These are phyloP conservation scores for Teleogryllus oceanicus DNA, from an alignment of 2,888 invertebrate species.

Conservation along the genomic window DNA sequence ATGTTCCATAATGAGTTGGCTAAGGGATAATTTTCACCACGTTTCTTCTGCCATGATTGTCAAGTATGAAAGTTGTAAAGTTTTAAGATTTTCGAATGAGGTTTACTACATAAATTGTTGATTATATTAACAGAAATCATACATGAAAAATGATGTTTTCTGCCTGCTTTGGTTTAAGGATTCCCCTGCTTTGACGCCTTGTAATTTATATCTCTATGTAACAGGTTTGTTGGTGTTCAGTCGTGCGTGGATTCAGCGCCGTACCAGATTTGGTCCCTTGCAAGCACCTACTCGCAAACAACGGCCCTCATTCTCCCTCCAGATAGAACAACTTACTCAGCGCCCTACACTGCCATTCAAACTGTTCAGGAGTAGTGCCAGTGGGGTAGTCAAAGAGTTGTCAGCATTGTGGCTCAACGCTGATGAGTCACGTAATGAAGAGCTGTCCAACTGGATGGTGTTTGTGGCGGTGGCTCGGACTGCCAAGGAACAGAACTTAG, in stretches of 20 bases:
- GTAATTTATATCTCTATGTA: not conserved
- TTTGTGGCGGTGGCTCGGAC: conserved; percentile 34
- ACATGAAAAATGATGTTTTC: too few relatives aligned
- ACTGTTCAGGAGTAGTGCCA: conserved; percentile 28
- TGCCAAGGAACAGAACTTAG: conserved; percentile 33
- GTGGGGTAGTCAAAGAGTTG: not conserved
- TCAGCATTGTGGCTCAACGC: conserved; percentile 32
- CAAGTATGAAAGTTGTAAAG: too few relatives aligned
- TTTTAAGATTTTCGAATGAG: too few relatives aligned
- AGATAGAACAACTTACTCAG: not conserved
- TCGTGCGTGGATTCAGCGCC: conserved; percentile 30
- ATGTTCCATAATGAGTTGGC: too few relatives aligned
- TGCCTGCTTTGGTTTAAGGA: too few relatives aligned
- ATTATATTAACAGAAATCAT: too few relatives aligned
- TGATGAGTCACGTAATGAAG: conserved; percentile 30
- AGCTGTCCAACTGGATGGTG: conserved; percentile 36
- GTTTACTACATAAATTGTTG: too few relatives aligned
- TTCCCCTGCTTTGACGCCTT: too few relatives aligned
- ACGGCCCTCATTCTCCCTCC: not conserved
- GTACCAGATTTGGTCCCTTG: conserved; percentile 34
- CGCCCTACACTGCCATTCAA: conserved; percentile 21
- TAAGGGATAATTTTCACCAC: too few relatives aligned
- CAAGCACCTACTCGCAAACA: conserved; percentile 31
- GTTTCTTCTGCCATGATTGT: too few relatives aligned
- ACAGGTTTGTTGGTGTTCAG: conserved; percentile 32